phyloP scores from a whole-genome alignment of 2,113 vertebrate species.

The Argyrosomus japonicus region DNA sequence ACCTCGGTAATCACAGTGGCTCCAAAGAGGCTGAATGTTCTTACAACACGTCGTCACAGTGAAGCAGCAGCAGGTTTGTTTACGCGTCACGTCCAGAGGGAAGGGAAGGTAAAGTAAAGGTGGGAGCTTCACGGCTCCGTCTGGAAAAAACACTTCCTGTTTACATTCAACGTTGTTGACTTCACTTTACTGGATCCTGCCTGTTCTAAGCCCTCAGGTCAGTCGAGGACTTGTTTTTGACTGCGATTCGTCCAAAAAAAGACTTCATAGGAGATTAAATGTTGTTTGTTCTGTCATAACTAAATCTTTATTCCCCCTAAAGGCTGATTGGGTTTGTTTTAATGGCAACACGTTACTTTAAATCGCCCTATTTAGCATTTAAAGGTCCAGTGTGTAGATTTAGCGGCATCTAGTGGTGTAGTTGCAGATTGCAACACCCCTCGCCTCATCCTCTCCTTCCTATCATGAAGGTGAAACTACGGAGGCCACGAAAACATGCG shows the following conservation, averaged over 20 bases:
- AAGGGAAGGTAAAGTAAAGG: background rate
- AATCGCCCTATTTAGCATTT: background rate
- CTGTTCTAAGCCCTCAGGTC: background rate
- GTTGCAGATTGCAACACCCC: too few species aligned
- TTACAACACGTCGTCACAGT: constrained; percentile 18
- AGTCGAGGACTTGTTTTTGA: background rate
- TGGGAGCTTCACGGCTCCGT: background rate
- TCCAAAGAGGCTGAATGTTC: constrained; percentile 10
- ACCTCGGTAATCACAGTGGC: constrained; percentile 34
- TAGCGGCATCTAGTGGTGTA: too few species aligned
- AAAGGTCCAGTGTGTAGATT: too few species aligned
- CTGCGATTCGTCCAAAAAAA: background rate
- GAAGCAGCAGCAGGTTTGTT: constrained; percentile 39
- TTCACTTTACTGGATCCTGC: background rate
- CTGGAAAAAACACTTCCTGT: constrained; percentile 32
- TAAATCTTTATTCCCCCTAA: background rate
- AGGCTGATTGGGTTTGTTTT: background rate
- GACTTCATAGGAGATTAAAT: background rate
- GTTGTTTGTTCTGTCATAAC: background rate
- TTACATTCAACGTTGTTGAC: constrained; percentile 38
- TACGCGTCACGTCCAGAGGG: constrained; percentile 2
- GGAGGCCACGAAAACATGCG: too few species aligned
- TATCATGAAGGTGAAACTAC: too few species aligned
- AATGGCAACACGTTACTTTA: background rate
- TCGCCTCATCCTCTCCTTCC: too few species aligned